Evolutionary conservation across 2,797 vertebrate species (phyloP), one percentile per base, ranked within the genome.

Genomic region (Phrynocephalus guinanensis): DNA sequence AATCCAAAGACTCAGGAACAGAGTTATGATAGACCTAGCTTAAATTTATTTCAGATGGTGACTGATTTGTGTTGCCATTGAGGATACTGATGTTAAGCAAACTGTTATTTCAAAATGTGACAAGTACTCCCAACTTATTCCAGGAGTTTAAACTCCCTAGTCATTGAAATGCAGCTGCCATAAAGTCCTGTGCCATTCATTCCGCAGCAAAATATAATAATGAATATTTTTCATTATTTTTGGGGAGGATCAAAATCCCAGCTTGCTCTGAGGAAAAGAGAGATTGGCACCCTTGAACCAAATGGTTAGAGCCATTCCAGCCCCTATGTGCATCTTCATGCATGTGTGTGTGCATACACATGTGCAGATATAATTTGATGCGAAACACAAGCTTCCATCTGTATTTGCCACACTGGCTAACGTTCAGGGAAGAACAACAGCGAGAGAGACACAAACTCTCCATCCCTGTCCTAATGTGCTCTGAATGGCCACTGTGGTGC

Each of bases 61-160:
- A 22, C 16, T 63, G 67, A 24, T 63, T n/a, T 60, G 33, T 79
- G 71, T 79, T 85, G 7, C 67, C 68, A 44, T 11, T 13, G 33
- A 11, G 28, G 80, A 56, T 63, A n/a, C 30, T 48, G 78, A 50
- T 15, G 16, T 63, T 70, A 71, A 52, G 20, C 26, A 44, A 66
- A 79, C 26, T 11, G 30, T 81, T 48, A 72, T 87, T 83, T 78
- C 48, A 79, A 67, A 70, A n/a, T 44, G 80, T 73, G 67, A 2
- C 38, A 68, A 66, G 63, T 2, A 4, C 28, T 38, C 56, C 83
- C 70, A 66, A 71, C 60, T 75, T 66, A 7, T 38, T 24, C 15
- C 30, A 38, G 52, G 44, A 75, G 71, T n/a, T 81, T 66, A 22
- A 68, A 38, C 30, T 75, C 70, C 77, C 87, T 11, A 16, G 6